A percentile compares a stretch with the other conserved stretches of the same genome.
Evolutionary conservation across 1,140 invertebrate genomes (phyloP).

Genomic region (Drosophila punjabiensis): DNA sequence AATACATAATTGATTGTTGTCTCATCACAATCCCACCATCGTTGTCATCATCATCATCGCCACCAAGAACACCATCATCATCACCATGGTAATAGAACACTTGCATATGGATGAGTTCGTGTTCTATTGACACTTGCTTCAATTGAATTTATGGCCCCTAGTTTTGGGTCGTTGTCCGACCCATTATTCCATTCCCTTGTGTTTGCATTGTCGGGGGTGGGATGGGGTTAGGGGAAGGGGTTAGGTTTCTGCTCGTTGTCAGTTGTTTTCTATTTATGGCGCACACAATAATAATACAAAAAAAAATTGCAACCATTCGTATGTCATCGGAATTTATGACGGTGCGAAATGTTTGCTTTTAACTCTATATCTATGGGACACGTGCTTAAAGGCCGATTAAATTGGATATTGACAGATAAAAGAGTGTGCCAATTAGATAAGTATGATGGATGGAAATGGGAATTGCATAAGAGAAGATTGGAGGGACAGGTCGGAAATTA

Average conservation of each 20-base stretch:
- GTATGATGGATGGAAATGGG: neutral
- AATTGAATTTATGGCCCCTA: constrained; percentile 64
- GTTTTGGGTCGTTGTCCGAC: constrained; percentile 64
- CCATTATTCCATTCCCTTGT: constrained; percentile 37
- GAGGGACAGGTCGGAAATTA: neutral
- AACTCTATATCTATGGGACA: constrained; percentile 15
- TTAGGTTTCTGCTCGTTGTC: constrained; percentile 35
- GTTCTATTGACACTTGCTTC: constrained; percentile 73
- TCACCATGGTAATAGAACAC: constrained; percentile 18
- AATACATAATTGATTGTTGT: constrained; percentile 68
- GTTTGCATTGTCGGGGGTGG: neutral
- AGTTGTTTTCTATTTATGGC: constrained; percentile 50
- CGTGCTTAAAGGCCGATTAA: constrained; percentile 32
- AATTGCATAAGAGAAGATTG: neutral
- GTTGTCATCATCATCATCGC: neutral
- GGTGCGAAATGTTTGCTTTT: constrained; percentile 26
- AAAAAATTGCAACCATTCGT: constrained; percentile 9
- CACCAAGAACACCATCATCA: constrained; percentile 5
- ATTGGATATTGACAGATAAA: constrained; percentile 15
- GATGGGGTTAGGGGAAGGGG: neutral
- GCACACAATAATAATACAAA: constrained; percentile 36
- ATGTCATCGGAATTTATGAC: constrained; percentile 39
- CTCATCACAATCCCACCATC: constrained; percentile 21
- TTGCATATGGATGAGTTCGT: constrained; percentile 56
- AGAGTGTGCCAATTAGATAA: constrained; percentile 27